Conservation (phyloP, 2,888 invertebrate species). For the Bhutanitis thaidina region DNA sequence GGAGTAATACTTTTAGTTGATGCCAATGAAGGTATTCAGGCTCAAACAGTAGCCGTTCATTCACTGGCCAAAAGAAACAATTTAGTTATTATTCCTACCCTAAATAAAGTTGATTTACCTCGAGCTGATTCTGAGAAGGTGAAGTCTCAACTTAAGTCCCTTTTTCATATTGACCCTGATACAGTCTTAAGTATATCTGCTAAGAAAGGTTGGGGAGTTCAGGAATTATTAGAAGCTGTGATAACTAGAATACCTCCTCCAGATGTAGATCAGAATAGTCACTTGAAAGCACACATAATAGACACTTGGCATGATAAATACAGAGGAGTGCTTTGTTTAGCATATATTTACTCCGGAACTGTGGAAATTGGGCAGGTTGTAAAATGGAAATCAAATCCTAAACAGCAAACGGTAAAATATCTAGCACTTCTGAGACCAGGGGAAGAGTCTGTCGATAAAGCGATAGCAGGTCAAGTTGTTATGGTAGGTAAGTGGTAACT, state of each 20-base stretch:
- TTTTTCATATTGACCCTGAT: slow-evolving; percentile 89
- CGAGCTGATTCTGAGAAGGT: slow-evolving; percentile 93
- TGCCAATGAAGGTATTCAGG: slow-evolving; percentile 97
- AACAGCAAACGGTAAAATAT: slow-evolving; percentile 88
- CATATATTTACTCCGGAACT: slow-evolving; percentile 88
- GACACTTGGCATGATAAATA: slow-evolving; percentile 97
- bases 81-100: slow-evolving; percentile 91
- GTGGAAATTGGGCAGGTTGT: slow-evolving; percentile 88
- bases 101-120: slow-evolving; percentile 98
- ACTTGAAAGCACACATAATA: slow-evolving; percentile 91
- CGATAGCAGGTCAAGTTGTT: slow-evolving; percentile 96
- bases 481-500: slow-evolving; percentile 80
- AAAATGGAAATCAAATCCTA: slow-evolving; percentile 84
- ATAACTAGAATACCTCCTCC: slow-evolving; percentile 90
- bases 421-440: slow-evolving; percentile 90
- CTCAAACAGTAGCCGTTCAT: slow-evolving; percentile 98
- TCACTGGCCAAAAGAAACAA: slow-evolving; percentile 92
- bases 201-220: slow-evolving; percentile 92
- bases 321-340: slow-evolving; percentile 88
- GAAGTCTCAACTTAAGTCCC: slow-evolving; percentile 85
- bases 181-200: slow-evolving; percentile 93
- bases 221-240: slow-evolving; percentile 87
- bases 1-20: slow-evolving; percentile 97
- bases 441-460: slow-evolving; percentile 81
- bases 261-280: slow-evolving; percentile 72